phyloP scores from a whole-genome alignment of 1,140 invertebrate genomes.

The Caenorhabditis briggsae region DNA sequence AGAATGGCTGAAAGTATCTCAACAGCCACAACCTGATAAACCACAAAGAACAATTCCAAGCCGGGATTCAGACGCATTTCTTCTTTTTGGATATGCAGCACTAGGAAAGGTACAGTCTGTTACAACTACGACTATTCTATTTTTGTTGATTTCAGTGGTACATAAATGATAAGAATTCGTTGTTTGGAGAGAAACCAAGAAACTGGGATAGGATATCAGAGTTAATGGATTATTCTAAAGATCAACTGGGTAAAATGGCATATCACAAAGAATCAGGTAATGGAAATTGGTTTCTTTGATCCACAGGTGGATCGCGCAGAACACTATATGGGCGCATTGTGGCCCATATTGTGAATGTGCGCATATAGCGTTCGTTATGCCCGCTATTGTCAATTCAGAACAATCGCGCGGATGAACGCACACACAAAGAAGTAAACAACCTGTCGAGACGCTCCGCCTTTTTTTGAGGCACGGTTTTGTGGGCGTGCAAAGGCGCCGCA shows the following conservation, averaged over 20 bases:
- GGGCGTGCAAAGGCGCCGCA: too few species aligned
- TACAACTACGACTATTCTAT: neutral
- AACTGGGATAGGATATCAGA: conserved; percentile 15
- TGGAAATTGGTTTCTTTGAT: too few species aligned
- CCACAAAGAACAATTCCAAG: neutral
- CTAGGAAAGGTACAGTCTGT: neutral
- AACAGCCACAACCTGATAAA: neutral
- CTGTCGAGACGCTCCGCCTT: too few species aligned
- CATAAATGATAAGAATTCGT: conserved; percentile 16
- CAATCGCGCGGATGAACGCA: too few species aligned
- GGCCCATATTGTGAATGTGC: too few species aligned
- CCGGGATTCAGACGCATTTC: neutral
- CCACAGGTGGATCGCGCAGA: too few species aligned
- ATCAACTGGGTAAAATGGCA: neutral
- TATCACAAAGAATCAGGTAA: neutral
- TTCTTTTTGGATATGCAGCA: neutral
- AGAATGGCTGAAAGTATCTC: neutral
- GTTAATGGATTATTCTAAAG: neutral
- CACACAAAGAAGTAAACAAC: too few species aligned
- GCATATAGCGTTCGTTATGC: too few species aligned
- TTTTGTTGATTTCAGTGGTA: conserved; percentile 8
- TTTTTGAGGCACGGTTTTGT: too few species aligned
- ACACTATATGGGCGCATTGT: too few species aligned
- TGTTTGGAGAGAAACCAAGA: neutral
- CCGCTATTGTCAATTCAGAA: too few species aligned